Conservation (phyloP, 2,888 invertebrate genomes). For the Iphiclides podalirius region DNA sequence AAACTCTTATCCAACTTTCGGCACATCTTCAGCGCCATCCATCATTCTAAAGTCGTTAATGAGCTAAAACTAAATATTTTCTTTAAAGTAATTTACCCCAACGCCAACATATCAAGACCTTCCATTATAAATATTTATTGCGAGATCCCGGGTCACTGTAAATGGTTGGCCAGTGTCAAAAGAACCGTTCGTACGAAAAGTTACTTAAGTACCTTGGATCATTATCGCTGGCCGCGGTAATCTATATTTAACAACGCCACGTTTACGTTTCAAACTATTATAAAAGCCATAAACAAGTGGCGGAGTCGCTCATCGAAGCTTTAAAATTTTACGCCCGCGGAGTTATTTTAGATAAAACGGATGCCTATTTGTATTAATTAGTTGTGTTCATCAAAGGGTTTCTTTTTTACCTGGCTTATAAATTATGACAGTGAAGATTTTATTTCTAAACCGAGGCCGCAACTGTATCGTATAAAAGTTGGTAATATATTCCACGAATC, state of each 20-base stretch:
- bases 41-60: slow-evolving; percentile 60
- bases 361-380: slow-evolving; percentile 71
- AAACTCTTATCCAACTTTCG: slow-evolving; percentile 35
- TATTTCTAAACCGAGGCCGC: slow-evolving; percentile 5
- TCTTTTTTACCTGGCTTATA: slow-evolving; percentile 27
- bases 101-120: slow-evolving; percentile 40
- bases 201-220: slow-evolving; percentile 25
- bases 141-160: slow-evolving; percentile 30
- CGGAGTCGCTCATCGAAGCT: slow-evolving; percentile 56
- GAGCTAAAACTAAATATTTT: slow-evolving; percentile 56
- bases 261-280: slow-evolving; percentile 61
- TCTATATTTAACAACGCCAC: slow-evolving; percentile 50
- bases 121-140: slow-evolving; percentile 28
- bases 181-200: slow-evolving; percentile 26
- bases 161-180: slow-evolving; percentile 34
- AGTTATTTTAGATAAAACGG: slow-evolving; percentile 46
- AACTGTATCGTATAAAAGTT: neutral
- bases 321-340: slow-evolving; percentile 58
- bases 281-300: slow-evolving; percentile 64
- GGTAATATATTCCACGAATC: too few species aligned
- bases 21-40: slow-evolving; percentile 42
- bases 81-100: slow-evolving; percentile 43
- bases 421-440: slow-evolving; percentile 17
- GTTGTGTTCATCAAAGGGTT: slow-evolving; percentile 49
- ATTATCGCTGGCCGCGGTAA: slow-evolving; percentile 33